Conservation (phyloP, 2,797 vertebrate species). For the Neosalanx taihuensis region DNA sequence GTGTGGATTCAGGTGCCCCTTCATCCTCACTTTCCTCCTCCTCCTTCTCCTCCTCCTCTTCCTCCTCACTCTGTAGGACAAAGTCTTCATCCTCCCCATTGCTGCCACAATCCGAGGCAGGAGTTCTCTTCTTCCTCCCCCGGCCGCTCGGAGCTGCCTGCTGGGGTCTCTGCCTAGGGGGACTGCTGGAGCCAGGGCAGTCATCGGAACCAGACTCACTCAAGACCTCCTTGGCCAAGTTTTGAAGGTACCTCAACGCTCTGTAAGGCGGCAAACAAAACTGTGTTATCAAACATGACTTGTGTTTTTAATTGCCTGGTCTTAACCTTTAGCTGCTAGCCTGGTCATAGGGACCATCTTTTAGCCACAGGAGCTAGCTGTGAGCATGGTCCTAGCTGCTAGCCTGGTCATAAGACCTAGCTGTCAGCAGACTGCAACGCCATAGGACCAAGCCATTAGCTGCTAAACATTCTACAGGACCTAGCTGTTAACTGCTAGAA, state of each 20-base stretch:
- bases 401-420: constrained; percentile 76
- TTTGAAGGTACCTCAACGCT: constrained; percentile 86
- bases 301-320: neutral
- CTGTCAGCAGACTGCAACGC: no score
- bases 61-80: constrained; percentile 62
- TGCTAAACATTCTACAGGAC: no score
- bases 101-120: constrained; percentile 42
- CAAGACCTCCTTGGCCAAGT: constrained; percentile 75
- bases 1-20: neutral
- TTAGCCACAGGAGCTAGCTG: neutral
- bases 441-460: no score
- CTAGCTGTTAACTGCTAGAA: no score
- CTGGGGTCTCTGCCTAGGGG: constrained; percentile 31
- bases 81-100: constrained; percentile 78
- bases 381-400: no score
- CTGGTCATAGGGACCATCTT: neutral
- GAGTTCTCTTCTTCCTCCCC: constrained; percentile 64
- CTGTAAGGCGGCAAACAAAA: constrained; percentile 56
- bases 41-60: constrained; percentile 59
- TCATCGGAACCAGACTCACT: neutral
- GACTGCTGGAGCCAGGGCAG: neutral
- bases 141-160: neutral
- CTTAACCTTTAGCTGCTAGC: neutral
- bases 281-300: neutral
- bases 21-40: constrained; percentile 41